Evolutionary conservation across 2,797 vertebrate genomes (phyloP), one percentile per base, ranked within the genome.

Genomic region (Gymnocypris eckloni): DNA sequence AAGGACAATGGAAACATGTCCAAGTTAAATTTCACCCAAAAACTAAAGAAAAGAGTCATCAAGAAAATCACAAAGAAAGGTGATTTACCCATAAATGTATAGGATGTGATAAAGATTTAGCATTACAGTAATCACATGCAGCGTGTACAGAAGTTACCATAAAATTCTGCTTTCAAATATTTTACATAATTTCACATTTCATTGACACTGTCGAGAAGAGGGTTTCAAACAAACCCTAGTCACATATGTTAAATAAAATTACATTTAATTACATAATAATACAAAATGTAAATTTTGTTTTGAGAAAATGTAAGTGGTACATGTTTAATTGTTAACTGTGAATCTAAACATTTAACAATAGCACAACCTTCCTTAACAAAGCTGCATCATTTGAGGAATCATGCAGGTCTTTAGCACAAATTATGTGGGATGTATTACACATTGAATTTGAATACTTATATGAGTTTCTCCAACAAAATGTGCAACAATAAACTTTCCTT

Each of bases 101-200:
- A 33, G 4, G 33, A 67, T 2, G 1, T 64, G 4, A 28, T 64
- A 13, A 64, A 25, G 89, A 93, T 94, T 94, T 91, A 92, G 92
- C 90, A 90, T 89, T 78, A 88, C 28, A 33, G 28, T 33, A 33
- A 25, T 61, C 56, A n/a, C 10, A n/a, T 61, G 56, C 56, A 61
- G 5, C 1, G 56, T 33, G 28, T 33, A 33, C 28, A 33, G 28
- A 33, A 33, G 56, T n/a, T 25, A 4, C 59, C 59, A 61, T 12
- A 4, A 4, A 28, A 61, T 61, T 61, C n/a, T n/a, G 56, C 11
- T 61, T n/a, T 61, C 10, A 61, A 12, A 91, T 92, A 87, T 91
- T 95, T 93, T 93, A 92, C 92, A 94, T 92, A 93, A 94, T 92
- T 92, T 89, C 88, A 92, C 92, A 93, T 92, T 92, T 91, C 87